These are phyloP conservation scores for Hemicrepidius hirtus DNA, from an alignment of 2,888 invertebrate species.

Conservation along the genomic window DNA sequence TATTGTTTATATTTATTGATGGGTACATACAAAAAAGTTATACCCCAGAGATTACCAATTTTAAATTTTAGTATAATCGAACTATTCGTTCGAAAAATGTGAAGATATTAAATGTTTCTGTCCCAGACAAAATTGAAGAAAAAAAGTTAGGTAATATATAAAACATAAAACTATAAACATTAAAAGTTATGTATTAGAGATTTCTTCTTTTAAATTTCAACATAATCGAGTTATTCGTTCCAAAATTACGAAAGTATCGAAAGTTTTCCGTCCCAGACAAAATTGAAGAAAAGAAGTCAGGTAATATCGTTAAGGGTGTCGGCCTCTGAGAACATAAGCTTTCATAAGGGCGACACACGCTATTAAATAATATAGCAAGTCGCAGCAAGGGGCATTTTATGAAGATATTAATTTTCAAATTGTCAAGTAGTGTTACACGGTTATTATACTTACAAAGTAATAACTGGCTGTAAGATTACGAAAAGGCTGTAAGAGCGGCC, in stretches of 20 bases:
- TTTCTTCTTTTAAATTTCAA: no score
- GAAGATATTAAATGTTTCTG: not conserved
- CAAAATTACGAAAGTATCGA: not conserved
- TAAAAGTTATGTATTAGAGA: no score
- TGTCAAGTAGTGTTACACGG: constrained; percentile 71
- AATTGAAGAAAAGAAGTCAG: constrained; percentile 22
- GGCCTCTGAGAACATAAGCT: constrained; percentile 68
- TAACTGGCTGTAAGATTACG: constrained; percentile 71
- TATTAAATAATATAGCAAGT: constrained; percentile 66
- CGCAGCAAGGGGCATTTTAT: constrained; percentile 71
- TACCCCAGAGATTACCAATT: no score
- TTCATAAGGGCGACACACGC: constrained; percentile 69
- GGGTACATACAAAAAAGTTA: no score
- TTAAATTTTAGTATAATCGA: no score
- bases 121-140: not conserved
- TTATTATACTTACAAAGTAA: constrained; percentile 72
- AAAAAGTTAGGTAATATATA: constrained; percentile 34
- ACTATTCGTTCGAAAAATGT: not conserved
- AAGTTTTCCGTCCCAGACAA: not conserved
- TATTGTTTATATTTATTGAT: no score
- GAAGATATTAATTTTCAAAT: constrained; percentile 72
- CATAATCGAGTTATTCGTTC: not conserved
- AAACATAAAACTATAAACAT: no score
- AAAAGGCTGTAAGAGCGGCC: constrained; percentile 70
- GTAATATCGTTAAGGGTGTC: constrained; percentile 35